Conservation (phyloP, 2,797 vertebrate species). For the Sebastes kiyomatsui region DNA sequence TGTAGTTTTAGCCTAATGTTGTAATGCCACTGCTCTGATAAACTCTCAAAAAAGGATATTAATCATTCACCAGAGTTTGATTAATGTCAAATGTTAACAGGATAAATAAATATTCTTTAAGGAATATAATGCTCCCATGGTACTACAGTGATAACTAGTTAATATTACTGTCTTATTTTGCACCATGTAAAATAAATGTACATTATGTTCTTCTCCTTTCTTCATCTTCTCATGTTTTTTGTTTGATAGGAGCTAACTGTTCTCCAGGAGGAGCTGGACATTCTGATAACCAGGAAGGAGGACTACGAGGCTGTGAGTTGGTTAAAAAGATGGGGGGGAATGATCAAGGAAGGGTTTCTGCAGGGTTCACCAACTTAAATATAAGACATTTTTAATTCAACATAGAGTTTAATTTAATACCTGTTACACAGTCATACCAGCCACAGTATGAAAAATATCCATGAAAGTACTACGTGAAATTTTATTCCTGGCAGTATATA, state of each 20-base stretch:
- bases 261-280: constrained; percentile 91
- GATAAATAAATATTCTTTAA: too few relatives aligned
- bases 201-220: not conserved
- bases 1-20: not conserved
- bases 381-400: not conserved
- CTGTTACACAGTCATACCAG: not conserved
- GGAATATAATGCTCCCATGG: accelerated
- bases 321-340: not conserved
- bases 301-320: constrained; percentile 87
- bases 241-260: constrained; percentile 84
- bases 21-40: not conserved
- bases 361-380: not conserved
- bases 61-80: not conserved
- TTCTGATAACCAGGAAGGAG: constrained; percentile 87
- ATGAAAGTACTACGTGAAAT: not conserved
- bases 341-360: not conserved
- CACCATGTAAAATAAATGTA: not conserved
- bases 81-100: not conserved
- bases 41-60: not conserved
- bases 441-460: not conserved
- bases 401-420: not conserved
- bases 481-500: not conserved
- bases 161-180: too few relatives aligned
- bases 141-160: too few relatives aligned
- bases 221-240: not conserved